phyloP scores from a whole-genome alignment of 2,113 vertebrate species.

The Amblyornis subalaris region DNA sequence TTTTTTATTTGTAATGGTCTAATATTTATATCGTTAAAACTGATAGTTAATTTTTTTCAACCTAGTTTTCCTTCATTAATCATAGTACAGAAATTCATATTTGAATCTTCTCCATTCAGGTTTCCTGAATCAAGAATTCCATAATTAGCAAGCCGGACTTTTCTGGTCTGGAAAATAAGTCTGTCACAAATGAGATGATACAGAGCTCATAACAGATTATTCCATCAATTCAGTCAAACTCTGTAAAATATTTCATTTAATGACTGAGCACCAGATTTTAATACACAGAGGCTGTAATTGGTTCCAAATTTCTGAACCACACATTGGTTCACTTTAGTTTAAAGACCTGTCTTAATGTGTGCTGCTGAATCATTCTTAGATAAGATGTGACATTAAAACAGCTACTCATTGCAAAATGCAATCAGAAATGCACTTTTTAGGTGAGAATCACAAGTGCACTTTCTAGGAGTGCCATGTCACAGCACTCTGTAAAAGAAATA shows the following conservation, averaged over 20 bases:
- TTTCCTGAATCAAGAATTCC: not conserved
- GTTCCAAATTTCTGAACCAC: not conserved
- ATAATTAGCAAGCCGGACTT: not conserved
- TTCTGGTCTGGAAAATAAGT: constrained; percentile 22
- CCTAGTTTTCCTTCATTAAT: not conserved
- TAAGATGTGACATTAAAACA: not conserved
- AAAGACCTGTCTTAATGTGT: not conserved
- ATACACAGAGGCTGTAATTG: not conserved
- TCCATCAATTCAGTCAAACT: constrained; percentile 6
- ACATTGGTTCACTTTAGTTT: not conserved
- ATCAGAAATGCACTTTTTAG: not conserved
- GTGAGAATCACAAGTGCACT: not conserved
- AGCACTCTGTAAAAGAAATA: not conserved
- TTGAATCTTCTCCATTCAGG: not conserved
- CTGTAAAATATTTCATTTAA: constrained; percentile 33
- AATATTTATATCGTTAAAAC: not conserved
- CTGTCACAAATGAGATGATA: constrained; percentile 5
- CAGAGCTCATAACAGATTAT: constrained; percentile 30
- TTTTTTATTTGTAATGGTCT: not conserved
- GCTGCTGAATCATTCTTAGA: not conserved
- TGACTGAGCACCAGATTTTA: not conserved
- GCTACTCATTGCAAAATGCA: not conserved
- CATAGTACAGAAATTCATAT: not conserved
- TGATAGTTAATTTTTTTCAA: not conserved
- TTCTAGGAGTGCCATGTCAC: not conserved